A percentile compares a stretch with the other conserved stretches of the same genome.
Evolutionary conservation across 2,797 vertebrate genomes (phyloP).

Genomic region (Lates japonicus): DNA sequence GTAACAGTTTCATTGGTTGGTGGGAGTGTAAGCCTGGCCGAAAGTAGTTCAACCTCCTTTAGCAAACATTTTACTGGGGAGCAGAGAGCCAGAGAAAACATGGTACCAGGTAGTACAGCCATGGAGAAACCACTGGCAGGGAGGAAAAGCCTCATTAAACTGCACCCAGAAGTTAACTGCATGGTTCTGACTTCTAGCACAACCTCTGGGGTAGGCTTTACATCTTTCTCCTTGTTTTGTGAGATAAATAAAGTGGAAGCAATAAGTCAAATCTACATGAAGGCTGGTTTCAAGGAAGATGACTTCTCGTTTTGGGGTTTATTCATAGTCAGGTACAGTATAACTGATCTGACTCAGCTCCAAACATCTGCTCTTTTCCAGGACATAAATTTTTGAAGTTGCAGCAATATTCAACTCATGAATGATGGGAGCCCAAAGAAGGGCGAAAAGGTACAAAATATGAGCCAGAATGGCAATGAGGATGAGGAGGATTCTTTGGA

Average conservation of each 20-base stretch:
- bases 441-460: constrained; percentile 55
- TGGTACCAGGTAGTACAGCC: constrained; percentile 84
- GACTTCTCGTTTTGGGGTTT: constrained; percentile 49
- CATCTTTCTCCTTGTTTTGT: constrained; percentile 43
- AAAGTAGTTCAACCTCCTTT: constrained; percentile 64
- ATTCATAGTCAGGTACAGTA: constrained; percentile 64
- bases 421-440: constrained; percentile 71
- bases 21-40: constrained; percentile 34
- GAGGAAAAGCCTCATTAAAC: constrained; percentile 75
- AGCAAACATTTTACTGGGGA: constrained; percentile 72
- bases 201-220: constrained; percentile 47
- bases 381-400: constrained; percentile 74
- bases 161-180: constrained; percentile 65
- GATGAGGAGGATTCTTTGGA: constrained; percentile 70
- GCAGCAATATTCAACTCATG: constrained; percentile 76
- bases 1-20: constrained; percentile 41
- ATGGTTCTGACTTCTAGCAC: constrained; percentile 42
- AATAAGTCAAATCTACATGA: constrained; percentile 36
- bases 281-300: constrained; percentile 37
- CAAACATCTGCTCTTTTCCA: constrained; percentile 81
- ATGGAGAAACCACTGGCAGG: constrained; percentile 62
- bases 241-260: constrained; percentile 55
- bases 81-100: constrained; percentile 61
- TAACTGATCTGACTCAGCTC: constrained; percentile 67
- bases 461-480: constrained; percentile 75